A percentile compares a stretch with the other conserved stretches of the same genome.
These are phyloP conservation scores for Rhamphomyia laevipes DNA, from an alignment of 2,888 invertebrate genomes.

Conservation along the genomic window DNA sequence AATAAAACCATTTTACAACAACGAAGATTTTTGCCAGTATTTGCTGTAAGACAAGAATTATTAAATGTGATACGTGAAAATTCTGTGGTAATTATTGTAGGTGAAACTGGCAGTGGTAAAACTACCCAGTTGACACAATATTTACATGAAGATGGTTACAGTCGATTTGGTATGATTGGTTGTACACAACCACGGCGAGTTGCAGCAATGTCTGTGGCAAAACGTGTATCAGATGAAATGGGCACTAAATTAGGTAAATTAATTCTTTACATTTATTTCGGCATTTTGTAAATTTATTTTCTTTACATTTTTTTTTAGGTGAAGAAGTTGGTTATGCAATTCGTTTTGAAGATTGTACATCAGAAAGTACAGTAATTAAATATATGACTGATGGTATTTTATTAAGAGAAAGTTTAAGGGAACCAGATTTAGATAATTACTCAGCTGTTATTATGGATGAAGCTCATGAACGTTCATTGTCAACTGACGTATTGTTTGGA, in stretches of 20 bases:
- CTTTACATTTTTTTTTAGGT: slow-evolving; percentile 38
- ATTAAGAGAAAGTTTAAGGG: slow-evolving; percentile 87
- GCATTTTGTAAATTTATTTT: neutral
- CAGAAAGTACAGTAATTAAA: slow-evolving; percentile 83
- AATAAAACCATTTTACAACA: slow-evolving; percentile 78
- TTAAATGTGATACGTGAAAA: slow-evolving; percentile 87
- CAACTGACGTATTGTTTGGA: slow-evolving; percentile 97
- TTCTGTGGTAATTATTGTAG: slow-evolving; percentile 87
- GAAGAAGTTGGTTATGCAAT: slow-evolving; percentile 98
- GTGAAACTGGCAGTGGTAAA: slow-evolving; percentile 52
- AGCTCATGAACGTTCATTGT: slow-evolving; percentile 95
- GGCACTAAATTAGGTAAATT: slow-evolving; percentile 60
- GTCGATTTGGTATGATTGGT: slow-evolving; percentile 84
- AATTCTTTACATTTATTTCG: neutral
- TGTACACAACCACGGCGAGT: slow-evolving; percentile 97
- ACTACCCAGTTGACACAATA: slow-evolving; percentile 98
- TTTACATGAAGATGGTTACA: slow-evolving; percentile 93
- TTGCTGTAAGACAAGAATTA: slow-evolving; percentile 87
- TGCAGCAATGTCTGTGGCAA: slow-evolving; percentile 99
- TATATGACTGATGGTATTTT: slow-evolving; percentile 99
- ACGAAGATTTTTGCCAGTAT: slow-evolving; percentile 84
- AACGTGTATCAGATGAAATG: slow-evolving; percentile 98
- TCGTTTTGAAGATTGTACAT: slow-evolving; percentile 98
- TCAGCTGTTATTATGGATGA: slow-evolving; percentile 99
- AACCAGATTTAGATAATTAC: slow-evolving; percentile 94